Evolutionary conservation across 2,113 vertebrate species (phyloP).

Genomic region (Micronisus gabar): DNA sequence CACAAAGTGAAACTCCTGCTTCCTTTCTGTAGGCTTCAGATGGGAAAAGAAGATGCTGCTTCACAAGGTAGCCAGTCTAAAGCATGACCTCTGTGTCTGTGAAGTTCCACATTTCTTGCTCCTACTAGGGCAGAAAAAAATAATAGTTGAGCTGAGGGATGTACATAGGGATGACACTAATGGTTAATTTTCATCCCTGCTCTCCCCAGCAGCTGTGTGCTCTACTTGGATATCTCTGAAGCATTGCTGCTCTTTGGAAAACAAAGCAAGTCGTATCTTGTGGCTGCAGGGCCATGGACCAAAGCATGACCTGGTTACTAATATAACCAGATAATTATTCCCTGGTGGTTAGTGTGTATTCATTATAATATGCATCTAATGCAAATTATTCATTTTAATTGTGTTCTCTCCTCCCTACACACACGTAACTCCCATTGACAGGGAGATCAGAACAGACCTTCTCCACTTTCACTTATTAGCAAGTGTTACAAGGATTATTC

Average conservation of each 20-base stretch:
- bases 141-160: neutral
- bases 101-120: neutral
- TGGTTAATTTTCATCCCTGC: neutral
- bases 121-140: neutral
- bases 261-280: neutral
- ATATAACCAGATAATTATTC: conserved; percentile 20
- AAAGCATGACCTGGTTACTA: conserved; percentile 13
- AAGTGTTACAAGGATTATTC: conserved; percentile 25
- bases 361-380: conserved; percentile 3
- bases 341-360: neutral
- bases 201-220: neutral
- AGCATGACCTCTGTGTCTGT: neutral
- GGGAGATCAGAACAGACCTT: neutral
- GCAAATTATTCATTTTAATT: conserved; percentile 27
- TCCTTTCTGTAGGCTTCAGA: neutral
- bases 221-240: neutral
- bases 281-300: neutral
- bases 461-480: conserved; percentile 31
- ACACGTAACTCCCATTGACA: conserved; percentile 34
- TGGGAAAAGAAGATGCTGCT: neutral
- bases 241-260: neutral
- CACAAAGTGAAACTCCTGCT: neutral
- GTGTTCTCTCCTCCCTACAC: neutral
- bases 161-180: neutral
- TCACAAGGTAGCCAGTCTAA: neutral